Percentiles rank a stretch among this genome's conserved stretches.
Conservation (phyloP, 2,797 vertebrate genomes). For the Acestrorhynchus altus region DNA sequence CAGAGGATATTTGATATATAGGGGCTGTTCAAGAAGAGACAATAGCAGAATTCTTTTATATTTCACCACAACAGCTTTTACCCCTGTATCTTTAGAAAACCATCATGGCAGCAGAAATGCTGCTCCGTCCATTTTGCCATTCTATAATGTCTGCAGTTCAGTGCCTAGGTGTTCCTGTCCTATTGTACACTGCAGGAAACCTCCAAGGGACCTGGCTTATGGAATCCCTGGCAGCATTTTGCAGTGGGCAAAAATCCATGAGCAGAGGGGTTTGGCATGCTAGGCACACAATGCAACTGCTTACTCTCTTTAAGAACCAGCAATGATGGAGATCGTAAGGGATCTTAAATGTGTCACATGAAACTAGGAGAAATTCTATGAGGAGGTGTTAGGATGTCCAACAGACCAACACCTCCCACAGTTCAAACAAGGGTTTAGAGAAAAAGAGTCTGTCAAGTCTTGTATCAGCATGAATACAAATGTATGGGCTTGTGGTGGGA, state of each 20-base stretch:
- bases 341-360: conserved; percentile 44
- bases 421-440: neutral
- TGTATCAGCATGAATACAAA: conserved; percentile 3
- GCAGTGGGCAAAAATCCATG: conserved; percentile 24
- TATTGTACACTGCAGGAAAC: conserved; percentile 1
- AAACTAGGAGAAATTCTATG: conserved; percentile 8
- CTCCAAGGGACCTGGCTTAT: conserved; percentile 22
- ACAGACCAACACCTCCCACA: neutral
- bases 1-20: neutral
- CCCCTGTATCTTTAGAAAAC: conserved; percentile 19
- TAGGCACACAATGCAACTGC: conserved; percentile 7
- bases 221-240: conserved; percentile 36
- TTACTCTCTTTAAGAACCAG: conserved; percentile 26
- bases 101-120: neutral
- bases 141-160: conserved; percentile 2
- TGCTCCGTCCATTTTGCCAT: neutral
- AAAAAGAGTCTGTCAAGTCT: neutral
- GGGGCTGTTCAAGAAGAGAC: neutral
- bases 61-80: neutral
- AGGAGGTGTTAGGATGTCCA: neutral
- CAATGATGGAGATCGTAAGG: conserved; percentile 23
- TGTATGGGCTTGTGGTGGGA: neutral
- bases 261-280: neutral
- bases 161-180: neutral
- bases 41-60: neutral